These are phyloP conservation scores for Neoarius graeffei DNA, from an alignment of 2,113 vertebrate genomes.

Conservation along the genomic window DNA sequence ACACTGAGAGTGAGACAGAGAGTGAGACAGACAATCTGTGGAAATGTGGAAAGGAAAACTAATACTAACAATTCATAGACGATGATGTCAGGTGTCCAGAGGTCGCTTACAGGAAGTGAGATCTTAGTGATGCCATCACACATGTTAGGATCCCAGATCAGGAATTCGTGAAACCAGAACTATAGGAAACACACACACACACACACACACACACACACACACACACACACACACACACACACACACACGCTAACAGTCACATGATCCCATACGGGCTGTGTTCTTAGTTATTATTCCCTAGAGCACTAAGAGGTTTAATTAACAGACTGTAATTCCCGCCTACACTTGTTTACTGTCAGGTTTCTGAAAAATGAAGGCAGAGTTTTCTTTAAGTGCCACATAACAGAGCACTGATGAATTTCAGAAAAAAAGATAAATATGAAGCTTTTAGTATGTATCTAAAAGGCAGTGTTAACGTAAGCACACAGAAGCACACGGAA, in stretches of 20 bases:
- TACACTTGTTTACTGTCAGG: not conserved
- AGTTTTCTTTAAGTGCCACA: not conserved
- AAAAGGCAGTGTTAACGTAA: not conserved
- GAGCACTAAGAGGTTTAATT: not conserved
- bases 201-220: not conserved
- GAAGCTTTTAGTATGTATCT: not conserved
- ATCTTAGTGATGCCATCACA: constrained; percentile 72
- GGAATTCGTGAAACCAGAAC: constrained; percentile 77
- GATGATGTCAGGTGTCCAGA: constrained; percentile 82
- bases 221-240: not conserved
- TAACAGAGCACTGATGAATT: not conserved
- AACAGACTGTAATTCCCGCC: not conserved
- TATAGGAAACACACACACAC: constrained; percentile 48
- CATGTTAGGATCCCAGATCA: constrained; percentile 74
- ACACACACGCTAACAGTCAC: not conserved
- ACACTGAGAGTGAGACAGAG: not conserved
- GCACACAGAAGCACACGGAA: not conserved
- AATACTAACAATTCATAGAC: constrained; percentile 75
- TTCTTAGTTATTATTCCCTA: constrained; percentile 52
- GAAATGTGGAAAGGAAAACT: not conserved
- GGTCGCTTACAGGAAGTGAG: constrained; percentile 73
- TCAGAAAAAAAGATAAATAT: not conserved
- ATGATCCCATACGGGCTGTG: not conserved
- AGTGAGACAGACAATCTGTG: not conserved
- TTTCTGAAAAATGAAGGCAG: not conserved